Conservation (phyloP, 2,113 vertebrate species). For the Macroglossus sobrinus region DNA sequence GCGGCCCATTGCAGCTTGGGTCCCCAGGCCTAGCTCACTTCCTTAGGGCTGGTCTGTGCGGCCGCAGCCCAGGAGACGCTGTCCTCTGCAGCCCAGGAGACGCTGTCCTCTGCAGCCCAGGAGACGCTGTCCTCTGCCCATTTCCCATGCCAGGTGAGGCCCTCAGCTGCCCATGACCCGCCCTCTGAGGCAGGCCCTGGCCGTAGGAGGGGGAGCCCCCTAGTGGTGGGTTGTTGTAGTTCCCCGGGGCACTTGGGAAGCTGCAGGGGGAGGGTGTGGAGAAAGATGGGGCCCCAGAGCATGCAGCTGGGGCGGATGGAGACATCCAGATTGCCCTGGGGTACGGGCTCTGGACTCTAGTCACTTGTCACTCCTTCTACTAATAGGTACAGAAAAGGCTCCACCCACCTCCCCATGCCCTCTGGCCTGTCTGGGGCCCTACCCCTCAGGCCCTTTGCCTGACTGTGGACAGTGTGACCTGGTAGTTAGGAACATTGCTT, state of each 20-base stretch:
- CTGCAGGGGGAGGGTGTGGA: not conserved
- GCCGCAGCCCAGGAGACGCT: not conserved
- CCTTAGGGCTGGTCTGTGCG: not conserved
- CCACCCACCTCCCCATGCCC: not conserved
- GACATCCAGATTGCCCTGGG: not conserved
- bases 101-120: not conserved
- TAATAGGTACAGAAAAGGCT: not conserved
- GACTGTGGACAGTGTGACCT: not conserved
- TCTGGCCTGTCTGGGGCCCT: not conserved
- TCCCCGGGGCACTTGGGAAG: not conserved
- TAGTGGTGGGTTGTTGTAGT: not conserved
- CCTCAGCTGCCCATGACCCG: not conserved
- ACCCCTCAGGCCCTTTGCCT: not conserved
- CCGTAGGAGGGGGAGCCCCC: not conserved
- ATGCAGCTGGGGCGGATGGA: not conserved
- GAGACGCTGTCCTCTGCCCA: not conserved
- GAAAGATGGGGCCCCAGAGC: not conserved
- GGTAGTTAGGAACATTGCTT: not conserved
- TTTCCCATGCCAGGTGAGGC: not conserved
- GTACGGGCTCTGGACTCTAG: not conserved
- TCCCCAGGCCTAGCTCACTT: not conserved
- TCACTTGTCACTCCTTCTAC: not conserved
- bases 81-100: too few species aligned
- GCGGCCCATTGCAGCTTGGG: rapidly evolving
- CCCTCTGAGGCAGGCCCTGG: not conserved